These are phyloP conservation scores for Sinocyclocheilus anshuiensis DNA, from an alignment of 2,113 vertebrate genomes.

Conservation along the genomic window DNA sequence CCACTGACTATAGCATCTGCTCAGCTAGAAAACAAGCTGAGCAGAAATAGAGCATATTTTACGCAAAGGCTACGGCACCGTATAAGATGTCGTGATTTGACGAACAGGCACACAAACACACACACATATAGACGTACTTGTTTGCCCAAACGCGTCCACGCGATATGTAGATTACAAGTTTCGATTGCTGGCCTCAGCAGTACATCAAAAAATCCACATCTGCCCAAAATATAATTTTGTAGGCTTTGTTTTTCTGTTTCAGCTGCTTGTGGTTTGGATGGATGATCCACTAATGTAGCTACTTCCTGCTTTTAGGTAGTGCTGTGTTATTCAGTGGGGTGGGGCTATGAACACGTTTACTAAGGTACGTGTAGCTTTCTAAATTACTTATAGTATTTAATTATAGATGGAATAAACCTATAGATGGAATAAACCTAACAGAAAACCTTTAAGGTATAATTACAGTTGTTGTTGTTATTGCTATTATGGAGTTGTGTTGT, in stretches of 20 bases:
- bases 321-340: conserved; percentile 7
- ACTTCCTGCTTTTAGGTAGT: conserved; percentile 26
- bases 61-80: background rate
- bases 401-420: too few species aligned
- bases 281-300: background rate
- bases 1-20: background rate
- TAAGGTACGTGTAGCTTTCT: background rate
- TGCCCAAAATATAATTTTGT: background rate
- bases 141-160: background rate
- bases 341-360: conserved; percentile 1
- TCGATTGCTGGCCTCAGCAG: background rate
- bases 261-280: conserved; percentile 1
- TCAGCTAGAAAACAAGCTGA: background rate
- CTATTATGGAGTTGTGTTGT: too few species aligned
- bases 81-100: conserved; percentile 19
- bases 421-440: background rate
- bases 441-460: background rate
- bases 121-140: conserved; percentile 10
- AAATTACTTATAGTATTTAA: background rate
- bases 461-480: too few species aligned
- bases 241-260: background rate
- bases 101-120: background rate
- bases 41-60: background rate
- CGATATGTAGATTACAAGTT: background rate
- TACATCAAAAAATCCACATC: background rate